Conservation (phyloP, 2,113 vertebrate species). For the Toxostoma redivivum region DNA sequence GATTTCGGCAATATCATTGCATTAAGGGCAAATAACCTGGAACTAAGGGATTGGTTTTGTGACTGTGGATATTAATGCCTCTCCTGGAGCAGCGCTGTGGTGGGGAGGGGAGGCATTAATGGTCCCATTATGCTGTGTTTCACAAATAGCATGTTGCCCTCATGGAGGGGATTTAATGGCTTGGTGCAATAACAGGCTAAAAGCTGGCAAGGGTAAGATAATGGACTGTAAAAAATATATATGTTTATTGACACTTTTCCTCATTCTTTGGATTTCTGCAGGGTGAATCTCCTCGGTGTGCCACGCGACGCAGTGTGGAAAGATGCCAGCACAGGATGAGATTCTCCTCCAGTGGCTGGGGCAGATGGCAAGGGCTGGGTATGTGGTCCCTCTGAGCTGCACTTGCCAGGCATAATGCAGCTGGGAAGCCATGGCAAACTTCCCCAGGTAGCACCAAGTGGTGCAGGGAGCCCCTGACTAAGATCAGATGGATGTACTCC, state of each 20-base stretch:
- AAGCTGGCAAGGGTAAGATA: conserved; percentile 42
- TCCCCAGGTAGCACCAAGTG: fast-evolving
- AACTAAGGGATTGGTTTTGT: neutral
- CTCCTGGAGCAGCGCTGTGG: neutral
- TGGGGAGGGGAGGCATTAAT: neutral
- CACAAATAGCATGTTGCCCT: conserved; percentile 20
- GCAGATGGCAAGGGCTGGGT: neutral
- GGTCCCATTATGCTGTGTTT: neutral
- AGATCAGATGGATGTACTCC: neutral
- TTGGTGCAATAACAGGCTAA: conserved; percentile 19
- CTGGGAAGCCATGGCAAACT: neutral
- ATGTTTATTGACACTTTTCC: conserved; percentile 31
- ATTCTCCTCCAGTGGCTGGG: neutral
- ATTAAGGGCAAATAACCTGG: conserved; percentile 20
- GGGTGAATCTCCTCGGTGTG: neutral
- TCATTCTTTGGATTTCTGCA: conserved; percentile 7
- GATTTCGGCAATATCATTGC: neutral
- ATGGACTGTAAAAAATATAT: conserved; percentile 53
- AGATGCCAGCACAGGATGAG: neutral
- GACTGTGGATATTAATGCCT: neutral
- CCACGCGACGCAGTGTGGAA: fast-evolving
- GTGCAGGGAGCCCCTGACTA: too few species aligned
- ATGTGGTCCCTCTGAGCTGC: neutral
- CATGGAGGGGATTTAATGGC: conserved; percentile 36
- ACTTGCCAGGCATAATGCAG: neutral